Base-by-base conservation (phyloP, 1,140 invertebrate genomes). In the Yoshiicerus persimilis region DNA sequence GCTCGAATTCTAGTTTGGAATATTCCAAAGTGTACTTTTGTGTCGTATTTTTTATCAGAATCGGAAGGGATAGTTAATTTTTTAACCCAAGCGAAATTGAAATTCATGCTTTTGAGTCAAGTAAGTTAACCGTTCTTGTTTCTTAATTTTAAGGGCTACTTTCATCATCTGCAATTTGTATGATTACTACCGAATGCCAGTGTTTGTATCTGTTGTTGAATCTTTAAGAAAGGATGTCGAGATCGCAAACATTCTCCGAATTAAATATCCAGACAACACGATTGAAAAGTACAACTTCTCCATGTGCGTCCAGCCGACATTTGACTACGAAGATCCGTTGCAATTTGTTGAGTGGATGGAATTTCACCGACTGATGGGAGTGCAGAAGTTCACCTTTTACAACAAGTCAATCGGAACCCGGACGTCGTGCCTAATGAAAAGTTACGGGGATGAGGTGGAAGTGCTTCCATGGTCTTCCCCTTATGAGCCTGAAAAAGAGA, bases 281-380 rank as follows among this genome's bases (percentile, higher is more conserved):
- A 75, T 90, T 30, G n/a, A 27, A 64, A 66, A 77, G 70, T 87
- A 27, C 90, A 93, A 93, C 86, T 94, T 98, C 30, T 97, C 95
- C 5, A 95, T 98, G n/a, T 99, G 98, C 92, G 96, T 98, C 16
- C 98, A 98, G 91, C 97, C 98, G 0, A 93, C 98, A 34, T 97
- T 98, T 92, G 94, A 96, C 89, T 98, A 97, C 92, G 96, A 97
- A 91, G 94, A 95, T 91, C 95, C 95, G 0, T 87, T 92, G 70
- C 96, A 97, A 93, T 93, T 99, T 88, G 93, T 98, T 87, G 97
- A 98, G 93, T 98, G 98, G 93, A 94, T 99, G 87, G 97, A 99
- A 93, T 93, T 99, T 80, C 97, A 99, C 91, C 94, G 94, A 8
- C 92, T 98, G 23, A 93, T 99, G 75, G 97, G 97, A 1, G 96